phyloP scores from a whole-genome alignment of 2,888 invertebrate species.

The Plutella xylostella region DNA sequence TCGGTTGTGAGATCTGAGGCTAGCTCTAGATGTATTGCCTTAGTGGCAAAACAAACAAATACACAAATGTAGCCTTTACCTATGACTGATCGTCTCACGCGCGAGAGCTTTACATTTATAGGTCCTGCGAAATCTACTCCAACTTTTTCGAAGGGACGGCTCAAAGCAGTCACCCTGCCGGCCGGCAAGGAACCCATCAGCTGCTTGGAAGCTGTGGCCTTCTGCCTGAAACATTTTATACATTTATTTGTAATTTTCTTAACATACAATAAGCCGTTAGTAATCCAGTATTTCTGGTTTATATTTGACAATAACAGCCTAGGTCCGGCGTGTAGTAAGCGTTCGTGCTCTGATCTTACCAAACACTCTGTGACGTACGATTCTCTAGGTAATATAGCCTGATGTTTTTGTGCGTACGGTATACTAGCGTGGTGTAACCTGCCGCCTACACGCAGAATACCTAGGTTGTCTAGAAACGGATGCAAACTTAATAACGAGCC shows the following conservation, averaged over 20 bases:
- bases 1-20: constrained; percentile 6
- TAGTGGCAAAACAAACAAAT: constrained; percentile 16
- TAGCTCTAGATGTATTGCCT: constrained; percentile 13
- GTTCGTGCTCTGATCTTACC: constrained; percentile 9
- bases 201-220: constrained; percentile 14
- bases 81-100: constrained; percentile 10
- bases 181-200: constrained; percentile 17
- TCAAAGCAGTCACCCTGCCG: constrained; percentile 10
- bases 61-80: constrained; percentile 16
- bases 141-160: constrained; percentile 13
- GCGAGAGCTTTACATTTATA: constrained; percentile 12
- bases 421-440: neutral
- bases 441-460: neutral
- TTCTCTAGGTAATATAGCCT: neutral
- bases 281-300: constrained; percentile 16
- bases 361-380: neutral
- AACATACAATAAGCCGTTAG: constrained; percentile 14
- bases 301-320: constrained; percentile 9
- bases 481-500: neutral
- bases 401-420: constrained; percentile 3
- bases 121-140: constrained; percentile 19
- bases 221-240: constrained; percentile 17
- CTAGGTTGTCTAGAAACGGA: neutral
- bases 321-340: constrained; percentile 11
- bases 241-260: constrained; percentile 19